These are phyloP conservation scores for Thamnophis elegans DNA, from an alignment of 2,797 vertebrate species.

Conservation along the genomic window DNA sequence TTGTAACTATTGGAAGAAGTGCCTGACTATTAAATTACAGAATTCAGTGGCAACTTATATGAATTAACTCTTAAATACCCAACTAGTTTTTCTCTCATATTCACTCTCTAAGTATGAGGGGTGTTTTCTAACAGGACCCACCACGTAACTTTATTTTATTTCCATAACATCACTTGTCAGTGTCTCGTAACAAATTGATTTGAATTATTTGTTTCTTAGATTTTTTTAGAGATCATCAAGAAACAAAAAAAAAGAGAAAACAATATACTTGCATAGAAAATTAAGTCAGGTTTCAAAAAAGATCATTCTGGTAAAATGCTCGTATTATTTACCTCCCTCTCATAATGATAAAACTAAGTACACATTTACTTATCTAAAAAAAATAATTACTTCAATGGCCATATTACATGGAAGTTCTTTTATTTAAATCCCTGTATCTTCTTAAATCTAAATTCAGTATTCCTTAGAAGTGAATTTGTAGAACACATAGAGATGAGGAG, in stretches of 20 bases:
- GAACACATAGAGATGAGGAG: slow-evolving; percentile 27
- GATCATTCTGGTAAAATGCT: slow-evolving; percentile 39
- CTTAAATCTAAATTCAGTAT: slow-evolving; percentile 27
- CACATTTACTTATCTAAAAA: slow-evolving; percentile 35
- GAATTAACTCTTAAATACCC: neutral
- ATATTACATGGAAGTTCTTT: slow-evolving; percentile 29
- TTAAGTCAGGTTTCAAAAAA: slow-evolving; percentile 39
- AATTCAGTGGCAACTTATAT: neutral
- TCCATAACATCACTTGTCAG: slow-evolving; percentile 46
- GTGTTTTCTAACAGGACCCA: neutral
- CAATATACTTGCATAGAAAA: slow-evolving; percentile 7
- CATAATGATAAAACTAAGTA: slow-evolving; percentile 47
- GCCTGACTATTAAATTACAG: neutral
- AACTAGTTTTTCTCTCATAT: neutral
- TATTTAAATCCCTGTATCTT: slow-evolving; percentile 29
- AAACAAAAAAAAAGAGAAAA: slow-evolving; percentile 52
- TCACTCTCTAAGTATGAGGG: neutral
- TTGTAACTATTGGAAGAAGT: neutral
- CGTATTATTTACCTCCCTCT: neutral
- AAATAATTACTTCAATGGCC: slow-evolving; percentile 46
- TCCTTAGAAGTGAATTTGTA: slow-evolving; percentile 38
- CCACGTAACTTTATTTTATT: slow-evolving; percentile 45
- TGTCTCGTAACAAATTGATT: slow-evolving; percentile 46
- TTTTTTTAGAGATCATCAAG: slow-evolving; percentile 49
- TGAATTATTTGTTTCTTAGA: slow-evolving; percentile 33